Evolutionary conservation across 2,113 vertebrate genomes (phyloP).

Genomic region (Ictalurus punctatus): DNA sequence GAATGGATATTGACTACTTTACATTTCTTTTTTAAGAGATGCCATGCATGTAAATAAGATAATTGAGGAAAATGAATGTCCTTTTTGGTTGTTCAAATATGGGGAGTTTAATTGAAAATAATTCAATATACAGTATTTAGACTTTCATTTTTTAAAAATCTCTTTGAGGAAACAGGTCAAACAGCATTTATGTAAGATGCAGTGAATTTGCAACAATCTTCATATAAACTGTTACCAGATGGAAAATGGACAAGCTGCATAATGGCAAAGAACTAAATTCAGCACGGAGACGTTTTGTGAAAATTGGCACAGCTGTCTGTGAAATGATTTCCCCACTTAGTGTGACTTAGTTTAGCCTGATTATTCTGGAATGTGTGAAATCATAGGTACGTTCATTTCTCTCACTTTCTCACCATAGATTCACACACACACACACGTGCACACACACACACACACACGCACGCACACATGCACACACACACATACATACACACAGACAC

Average conservation of each 20-base stretch:
- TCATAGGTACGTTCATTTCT: conserved; percentile 29
- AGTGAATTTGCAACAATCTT: not conserved
- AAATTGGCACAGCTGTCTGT: conserved; percentile 14
- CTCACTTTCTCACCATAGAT: conserved; percentile 59
- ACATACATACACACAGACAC: too few species aligned
- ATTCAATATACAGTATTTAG: not conserved
- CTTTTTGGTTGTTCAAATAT: not conserved
- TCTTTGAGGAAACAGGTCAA: not conserved
- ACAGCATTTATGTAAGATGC: not conserved
- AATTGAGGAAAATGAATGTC: not conserved
- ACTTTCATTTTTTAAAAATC: not conserved
- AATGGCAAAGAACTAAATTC: conserved; percentile 56
- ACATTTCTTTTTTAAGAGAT: not conserved
- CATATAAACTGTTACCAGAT: not conserved
- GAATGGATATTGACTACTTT: not conserved
- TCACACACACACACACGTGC: conserved; percentile 35
- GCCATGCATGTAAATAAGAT: not conserved
- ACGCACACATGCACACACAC: not conserved
- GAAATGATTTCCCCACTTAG: not conserved
- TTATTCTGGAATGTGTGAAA: conserved; percentile 42
- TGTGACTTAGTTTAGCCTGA: conserved; percentile 22
- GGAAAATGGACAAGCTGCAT: not conserved
- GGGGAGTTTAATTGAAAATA: not conserved
- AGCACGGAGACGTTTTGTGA: not conserved
- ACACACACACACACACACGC: conserved; percentile 49